phyloP scores from a whole-genome alignment of 2,797 vertebrate genomes.

The Apogon talboti region DNA sequence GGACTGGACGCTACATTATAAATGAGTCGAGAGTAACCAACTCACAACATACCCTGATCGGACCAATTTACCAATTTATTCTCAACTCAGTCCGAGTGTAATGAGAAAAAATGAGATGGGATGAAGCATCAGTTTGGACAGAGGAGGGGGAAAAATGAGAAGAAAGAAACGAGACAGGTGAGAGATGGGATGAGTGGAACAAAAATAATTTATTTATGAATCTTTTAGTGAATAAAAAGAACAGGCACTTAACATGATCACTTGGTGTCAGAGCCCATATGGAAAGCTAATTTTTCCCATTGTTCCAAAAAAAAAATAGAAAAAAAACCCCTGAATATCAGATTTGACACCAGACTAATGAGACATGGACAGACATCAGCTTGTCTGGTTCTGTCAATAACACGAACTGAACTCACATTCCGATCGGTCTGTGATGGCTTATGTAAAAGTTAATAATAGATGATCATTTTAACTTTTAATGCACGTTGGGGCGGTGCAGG shows the following conservation, averaged over 20 bases:
- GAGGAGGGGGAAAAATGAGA: slow-evolving; percentile 14
- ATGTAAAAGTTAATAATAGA: slow-evolving; percentile 79
- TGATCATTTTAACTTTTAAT: slow-evolving; percentile 79
- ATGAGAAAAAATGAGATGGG: slow-evolving; percentile 26
- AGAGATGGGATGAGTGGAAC: slow-evolving; percentile 57
- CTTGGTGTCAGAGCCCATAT: slow-evolving; percentile 36
- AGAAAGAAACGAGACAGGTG: slow-evolving; percentile 71
- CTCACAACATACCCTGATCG: slow-evolving; percentile 34
- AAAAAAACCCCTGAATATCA: slow-evolving; percentile 6
- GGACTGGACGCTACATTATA: slow-evolving; percentile 50
- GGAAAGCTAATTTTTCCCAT: slow-evolving; percentile 39
- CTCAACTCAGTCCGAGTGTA: slow-evolving; percentile 19
- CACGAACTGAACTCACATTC: slow-evolving; percentile 45
- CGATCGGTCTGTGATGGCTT: slow-evolving; percentile 48
- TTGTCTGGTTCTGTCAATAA: slow-evolving; percentile 59
- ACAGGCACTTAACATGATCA: slow-evolving; percentile 66
- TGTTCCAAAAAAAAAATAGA: slow-evolving; percentile 18
- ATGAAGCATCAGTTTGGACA: slow-evolving; percentile 26
- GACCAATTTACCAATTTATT: slow-evolving; percentile 50
- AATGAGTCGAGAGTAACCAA: slow-evolving; percentile 59
- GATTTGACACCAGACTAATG: slow-evolving; percentile 64
- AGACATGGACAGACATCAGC: slow-evolving; percentile 52
- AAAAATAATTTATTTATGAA: slow-evolving; percentile 70
- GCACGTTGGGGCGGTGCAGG: slow-evolving; percentile 58
- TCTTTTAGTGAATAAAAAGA: slow-evolving; percentile 45